Base-by-base conservation (phyloP, 2,113 vertebrate species). In the Aspidoscelis tigris region DNA sequence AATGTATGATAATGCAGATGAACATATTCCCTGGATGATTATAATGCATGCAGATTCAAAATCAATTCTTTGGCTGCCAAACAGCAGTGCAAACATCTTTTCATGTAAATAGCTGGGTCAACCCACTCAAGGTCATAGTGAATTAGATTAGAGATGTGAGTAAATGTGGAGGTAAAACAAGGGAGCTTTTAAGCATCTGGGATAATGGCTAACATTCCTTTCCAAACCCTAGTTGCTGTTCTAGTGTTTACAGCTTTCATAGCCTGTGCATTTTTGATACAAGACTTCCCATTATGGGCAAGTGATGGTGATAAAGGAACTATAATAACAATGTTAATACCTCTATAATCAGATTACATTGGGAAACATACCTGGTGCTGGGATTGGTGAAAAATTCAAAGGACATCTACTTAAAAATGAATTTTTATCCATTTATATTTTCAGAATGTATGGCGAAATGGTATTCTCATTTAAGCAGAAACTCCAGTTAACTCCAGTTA, bases 51-150 rank as follows among this genome's bases (percentile, higher is more conserved):
- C 64, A 61, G 33, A 14, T 18, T 61, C 58, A 14, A 9, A 41
- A 21, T 14, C 4, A 75, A 53, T 85, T 80, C 86, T 84, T 86
- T 79, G 77, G 78, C 55, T 92, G 58, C 89, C 85, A 74, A 2
- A n/a, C 3, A 58, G 43, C 50, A 74, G 11, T 9, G 1, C 2
- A 66, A 81, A 78, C 80, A 81, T 53, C 86, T 86, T 58, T 43
- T 41, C 84, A 47, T 21, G 33, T 70, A 22, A 18, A 43, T 71
- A 69, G 39, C 33, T 0, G 0, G 22, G 83, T 65, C 69, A 58
- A 0, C 44, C 65, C 39, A 72, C 24, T 68, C 76, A 78, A 77
- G 76, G 53, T 78, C 44, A 47, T 71, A 71, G 20, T 64, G 53
- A 18, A 53, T 80, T 69, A 80, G 58, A 61, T 61, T 70, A 39